Percentiles rank a stretch among this genome's conserved stretches.
These are phyloP conservation scores for Auanema freiburgensis DNA, from an alignment of 2,888 invertebrate genomes.

Conservation along the genomic window DNA sequence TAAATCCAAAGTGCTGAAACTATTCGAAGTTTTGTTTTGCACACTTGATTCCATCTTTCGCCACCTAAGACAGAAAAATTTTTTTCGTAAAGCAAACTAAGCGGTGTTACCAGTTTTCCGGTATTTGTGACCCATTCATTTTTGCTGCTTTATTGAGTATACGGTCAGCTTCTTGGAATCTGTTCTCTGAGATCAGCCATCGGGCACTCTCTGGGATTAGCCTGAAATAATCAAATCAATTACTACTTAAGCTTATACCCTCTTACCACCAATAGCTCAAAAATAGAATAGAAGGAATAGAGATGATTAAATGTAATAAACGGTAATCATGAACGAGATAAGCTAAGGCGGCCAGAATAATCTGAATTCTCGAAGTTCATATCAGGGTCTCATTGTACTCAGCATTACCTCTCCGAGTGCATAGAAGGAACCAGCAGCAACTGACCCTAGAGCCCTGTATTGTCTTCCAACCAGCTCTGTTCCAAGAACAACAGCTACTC, in stretches of 20 bases:
- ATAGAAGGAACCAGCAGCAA: conserved; percentile 65
- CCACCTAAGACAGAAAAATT: conserved; percentile 15
- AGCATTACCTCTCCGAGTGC: conserved; percentile 60
- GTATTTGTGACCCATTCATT: conserved; percentile 48
- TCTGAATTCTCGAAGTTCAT: conserved; percentile 23
- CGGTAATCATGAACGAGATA: conserved; percentile 59
- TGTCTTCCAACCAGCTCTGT: conserved; percentile 67
- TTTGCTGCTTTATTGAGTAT: conserved; percentile 53
- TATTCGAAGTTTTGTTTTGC: conserved; percentile 23
- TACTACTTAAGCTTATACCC: not conserved
- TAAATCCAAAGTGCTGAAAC: conserved; percentile 39
- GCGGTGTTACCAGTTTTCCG: conserved; percentile 50
- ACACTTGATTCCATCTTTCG: conserved; percentile 19
- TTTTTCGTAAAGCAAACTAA: no score
- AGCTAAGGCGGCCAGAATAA: conserved; percentile 58
- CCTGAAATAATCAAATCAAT: conserved; percentile 29
- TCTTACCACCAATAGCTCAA: conserved; percentile 61
- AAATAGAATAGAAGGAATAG: conserved; percentile 60
- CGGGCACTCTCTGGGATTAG: conserved; percentile 59
- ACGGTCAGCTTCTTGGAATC: conserved; percentile 58
- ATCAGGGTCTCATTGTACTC: not conserved
- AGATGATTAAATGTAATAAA: conserved; percentile 56
- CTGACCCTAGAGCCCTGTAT: conserved; percentile 65
- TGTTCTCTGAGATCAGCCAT: conserved; percentile 57
- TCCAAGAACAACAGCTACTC: conserved; percentile 74